Conservation (phyloP, 2,888 invertebrate species). For the Drosophila demipolita region DNA sequence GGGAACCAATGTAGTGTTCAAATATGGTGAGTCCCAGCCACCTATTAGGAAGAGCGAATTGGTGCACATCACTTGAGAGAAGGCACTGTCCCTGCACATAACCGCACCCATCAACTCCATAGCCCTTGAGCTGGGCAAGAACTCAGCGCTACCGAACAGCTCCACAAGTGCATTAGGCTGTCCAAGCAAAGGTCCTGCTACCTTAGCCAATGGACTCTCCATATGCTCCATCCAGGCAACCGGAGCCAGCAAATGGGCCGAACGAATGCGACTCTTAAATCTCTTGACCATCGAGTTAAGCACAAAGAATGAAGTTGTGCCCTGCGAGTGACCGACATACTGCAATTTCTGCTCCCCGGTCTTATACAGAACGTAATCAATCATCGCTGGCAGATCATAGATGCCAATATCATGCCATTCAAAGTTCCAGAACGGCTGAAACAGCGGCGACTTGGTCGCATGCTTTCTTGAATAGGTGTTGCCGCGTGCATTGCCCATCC, state of each 20-base stretch:
- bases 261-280: slow-evolving; percentile 69
- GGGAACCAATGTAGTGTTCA: slow-evolving; percentile 71
- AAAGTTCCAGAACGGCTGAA: slow-evolving; percentile 76
- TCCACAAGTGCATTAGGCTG: slow-evolving; percentile 74
- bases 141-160: slow-evolving; percentile 75
- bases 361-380: slow-evolving; percentile 62
- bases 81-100: slow-evolving; percentile 57
- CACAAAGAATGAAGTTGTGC: slow-evolving; percentile 74
- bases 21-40: slow-evolving; percentile 72
- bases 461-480: slow-evolving; percentile 78
- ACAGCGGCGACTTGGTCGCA: slow-evolving; percentile 52
- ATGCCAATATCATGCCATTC: slow-evolving; percentile 81
- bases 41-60: slow-evolving; percentile 68
- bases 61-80: slow-evolving; percentile 59
- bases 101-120: slow-evolving; percentile 71
- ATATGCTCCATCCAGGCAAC: slow-evolving; percentile 76
- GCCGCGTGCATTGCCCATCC: slow-evolving; percentile 81
- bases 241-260: slow-evolving; percentile 77
- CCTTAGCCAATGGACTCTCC: slow-evolving; percentile 85
- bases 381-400: slow-evolving; percentile 78
- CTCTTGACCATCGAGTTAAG: slow-evolving; percentile 59
- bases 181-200: slow-evolving; percentile 86
- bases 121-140: slow-evolving; percentile 63
- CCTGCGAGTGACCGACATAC: slow-evolving; percentile 78
- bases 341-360: slow-evolving; percentile 61